Base-by-base conservation (phyloP, 2,797 vertebrate species). In the Coregonus suidteri region DNA sequence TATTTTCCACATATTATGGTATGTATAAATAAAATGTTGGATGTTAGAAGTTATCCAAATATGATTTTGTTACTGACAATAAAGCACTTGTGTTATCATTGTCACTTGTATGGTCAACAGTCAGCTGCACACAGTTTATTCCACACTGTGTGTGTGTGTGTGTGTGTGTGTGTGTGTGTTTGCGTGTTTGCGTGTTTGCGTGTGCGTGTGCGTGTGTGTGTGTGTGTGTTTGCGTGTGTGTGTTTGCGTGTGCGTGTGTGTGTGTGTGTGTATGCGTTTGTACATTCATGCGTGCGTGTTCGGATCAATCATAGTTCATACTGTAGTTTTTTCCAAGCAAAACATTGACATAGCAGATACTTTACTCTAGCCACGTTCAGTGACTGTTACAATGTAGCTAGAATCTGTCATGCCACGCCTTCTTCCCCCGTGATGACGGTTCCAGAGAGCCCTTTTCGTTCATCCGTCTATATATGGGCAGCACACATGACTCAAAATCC, bases 381-480 rank as follows among this genome's bases (percentile, higher is more conserved):
- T 71, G n/a, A 31, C 18, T 16, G 69, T n/a, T 73, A 64, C 18
- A 59, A 14, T 35, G 34, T 35, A 56, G 31, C 53, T 6, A n/a
- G 20, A 52, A 15, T 65, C 13, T 2, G 31, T n/a, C 47, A 14
- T 18, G 37, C 13, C 66, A 15, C 11, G 75, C 52, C 65, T 69
- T 31, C 59, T 53, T 20, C 54, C 1, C 41, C 41, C 41, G 11
- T 74, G 14, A 64, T 16, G 6, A 34, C 30, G 0, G 4, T 30
- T 51, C 70, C 59, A 25, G 6, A 30, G n/a, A 30, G 11, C n/a
- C 54, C 20, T 64, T 11, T 30, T 65, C 37, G 9, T 34, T 75
- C 25, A 18, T 56, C 25, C 3, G 37, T 82, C 89, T 87, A 76
- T 75, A 88, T 90, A 86, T 84, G 87, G 89, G 15, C 81, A 86